These are phyloP conservation scores for Adrianichthys oophorus DNA, from an alignment of 2,797 vertebrate species.

Conservation along the genomic window DNA sequence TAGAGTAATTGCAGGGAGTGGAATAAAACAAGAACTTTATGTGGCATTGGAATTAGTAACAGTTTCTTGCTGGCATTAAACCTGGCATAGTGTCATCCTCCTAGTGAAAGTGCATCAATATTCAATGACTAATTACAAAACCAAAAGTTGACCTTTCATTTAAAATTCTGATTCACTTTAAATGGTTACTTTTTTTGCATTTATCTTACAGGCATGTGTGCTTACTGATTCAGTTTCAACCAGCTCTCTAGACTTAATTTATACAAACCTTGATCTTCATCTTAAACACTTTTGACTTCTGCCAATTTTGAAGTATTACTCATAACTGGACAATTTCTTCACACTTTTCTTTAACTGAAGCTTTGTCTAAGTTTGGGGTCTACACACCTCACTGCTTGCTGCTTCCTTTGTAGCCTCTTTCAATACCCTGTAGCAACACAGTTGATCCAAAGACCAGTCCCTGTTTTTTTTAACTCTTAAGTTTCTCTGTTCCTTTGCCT, in stretches of 20 bases:
- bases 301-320: conserved; percentile 48
- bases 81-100: conserved; percentile 73
- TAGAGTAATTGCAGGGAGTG: conserved; percentile 46
- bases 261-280: background rate
- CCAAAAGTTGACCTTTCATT: no score
- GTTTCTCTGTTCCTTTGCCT: conserved; percentile 27
- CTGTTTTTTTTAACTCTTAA: conserved; percentile 43
- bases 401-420: conserved; percentile 55
- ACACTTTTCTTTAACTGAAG: conserved; percentile 44
- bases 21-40: conserved; percentile 70
- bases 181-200: no score
- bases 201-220: no score
- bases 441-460: conserved; percentile 51
- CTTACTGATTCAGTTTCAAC: no score
- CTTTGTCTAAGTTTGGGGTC: conserved; percentile 56
- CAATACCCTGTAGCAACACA: conserved; percentile 56
- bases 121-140: conserved; percentile 45
- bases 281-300: conserved; percentile 37
- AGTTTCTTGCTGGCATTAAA: conserved; percentile 69
- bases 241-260: background rate
- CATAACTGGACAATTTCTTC: conserved; percentile 22
- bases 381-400: conserved; percentile 58
- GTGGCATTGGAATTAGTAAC: conserved; percentile 79
- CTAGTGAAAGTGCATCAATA: conserved; percentile 72
- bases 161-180: no score